These are phyloP conservation scores for Luffia ferchaultella DNA, from an alignment of 2,888 invertebrate genomes.

Conservation along the genomic window DNA sequence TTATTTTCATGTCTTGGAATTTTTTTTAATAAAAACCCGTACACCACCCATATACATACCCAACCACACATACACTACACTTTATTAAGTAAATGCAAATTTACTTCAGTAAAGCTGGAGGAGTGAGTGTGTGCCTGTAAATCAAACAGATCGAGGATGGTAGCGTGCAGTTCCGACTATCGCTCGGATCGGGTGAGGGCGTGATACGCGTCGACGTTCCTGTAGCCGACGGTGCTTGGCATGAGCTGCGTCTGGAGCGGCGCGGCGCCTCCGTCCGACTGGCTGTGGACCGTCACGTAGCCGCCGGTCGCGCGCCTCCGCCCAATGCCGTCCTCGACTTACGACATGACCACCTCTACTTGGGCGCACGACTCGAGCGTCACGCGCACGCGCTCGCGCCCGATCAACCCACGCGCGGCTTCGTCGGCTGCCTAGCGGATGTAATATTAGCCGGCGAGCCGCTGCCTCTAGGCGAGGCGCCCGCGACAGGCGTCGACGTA, in stretches of 20 bases:
- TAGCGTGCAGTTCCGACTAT: conserved; percentile 87
- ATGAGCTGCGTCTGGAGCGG: conserved; percentile 81
- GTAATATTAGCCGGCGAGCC: conserved; percentile 77
- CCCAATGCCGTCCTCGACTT: conserved; percentile 82
- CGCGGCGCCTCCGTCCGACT: conserved; percentile 82
- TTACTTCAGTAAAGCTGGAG: too few relatives aligned
- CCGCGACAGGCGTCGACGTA: conserved; percentile 27
- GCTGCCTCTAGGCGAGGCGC: conserved; percentile 74
- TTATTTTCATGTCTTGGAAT: too few relatives aligned
- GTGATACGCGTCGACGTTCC: conserved; percentile 72
- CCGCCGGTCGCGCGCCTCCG: conserved; percentile 72
- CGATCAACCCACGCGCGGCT: conserved; percentile 78
- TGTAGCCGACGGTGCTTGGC: conserved; percentile 69
- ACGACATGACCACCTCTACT: conserved; percentile 74
- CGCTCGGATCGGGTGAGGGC: conserved; percentile 92
- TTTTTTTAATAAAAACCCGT: too few relatives aligned
- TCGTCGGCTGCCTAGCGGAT: conserved; percentile 92
- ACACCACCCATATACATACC: too few relatives aligned
- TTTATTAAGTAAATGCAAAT: too few relatives aligned
- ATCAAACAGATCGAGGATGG: conserved; percentile 75
- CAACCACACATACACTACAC: too few relatives aligned
- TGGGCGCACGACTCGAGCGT: conserved; percentile 83
- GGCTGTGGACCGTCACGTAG: conserved; percentile 81
- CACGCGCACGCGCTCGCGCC: conserved; percentile 74
- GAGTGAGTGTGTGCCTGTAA: too few relatives aligned